A percentile compares a stretch with the other conserved stretches of the same genome.
Evolutionary conservation across 2,888 invertebrate species (phyloP).

Genomic region (Thereva unica): DNA sequence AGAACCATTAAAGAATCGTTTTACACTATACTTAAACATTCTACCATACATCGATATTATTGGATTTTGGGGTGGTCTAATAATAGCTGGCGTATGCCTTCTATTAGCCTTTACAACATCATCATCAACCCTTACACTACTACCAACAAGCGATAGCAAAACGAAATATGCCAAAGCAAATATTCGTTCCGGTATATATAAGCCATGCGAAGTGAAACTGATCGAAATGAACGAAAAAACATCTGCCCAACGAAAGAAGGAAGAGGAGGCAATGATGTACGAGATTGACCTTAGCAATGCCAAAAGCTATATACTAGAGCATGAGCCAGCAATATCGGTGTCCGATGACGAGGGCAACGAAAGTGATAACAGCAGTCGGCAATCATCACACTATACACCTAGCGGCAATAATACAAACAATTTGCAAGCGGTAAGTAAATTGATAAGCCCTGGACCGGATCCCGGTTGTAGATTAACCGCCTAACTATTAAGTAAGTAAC

Average conservation of each 20-base stretch:
- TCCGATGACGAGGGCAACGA: slow-evolving; percentile 48
- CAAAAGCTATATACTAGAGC: slow-evolving; percentile 49
- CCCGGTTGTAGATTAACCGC: no score
- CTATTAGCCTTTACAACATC: slow-evolving; percentile 51
- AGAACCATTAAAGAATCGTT: slow-evolving; percentile 64
- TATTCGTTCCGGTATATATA: slow-evolving; percentile 49
- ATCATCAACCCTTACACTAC: slow-evolving; percentile 52
- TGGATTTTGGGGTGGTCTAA: slow-evolving; percentile 53
- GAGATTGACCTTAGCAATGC: slow-evolving; percentile 40
- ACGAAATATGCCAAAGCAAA: slow-evolving; percentile 51
- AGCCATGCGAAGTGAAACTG: slow-evolving; percentile 53
- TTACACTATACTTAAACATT: slow-evolving; percentile 74
- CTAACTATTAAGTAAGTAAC: no score
- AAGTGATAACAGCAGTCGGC: slow-evolving; percentile 44
- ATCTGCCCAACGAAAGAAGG: slow-evolving; percentile 34
- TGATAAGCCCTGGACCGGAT: no score
- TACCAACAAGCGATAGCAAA: slow-evolving; percentile 38
- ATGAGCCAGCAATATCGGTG: slow-evolving; percentile 50
- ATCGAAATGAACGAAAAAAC: slow-evolving; percentile 47
- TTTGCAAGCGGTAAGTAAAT: no score
- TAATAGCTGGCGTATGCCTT: slow-evolving; percentile 48
- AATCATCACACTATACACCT: slow-evolving; percentile 44
- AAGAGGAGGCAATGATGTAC: slow-evolving; percentile 43
- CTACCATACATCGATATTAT: slow-evolving; percentile 66
- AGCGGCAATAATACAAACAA: no score